A percentile compares a stretch with the other conserved stretches of the same genome.
These are phyloP conservation scores for Henricia sp. DNA, from an alignment of 53 echinoderm and acorn worm genomes.

Conservation along the genomic window DNA sequence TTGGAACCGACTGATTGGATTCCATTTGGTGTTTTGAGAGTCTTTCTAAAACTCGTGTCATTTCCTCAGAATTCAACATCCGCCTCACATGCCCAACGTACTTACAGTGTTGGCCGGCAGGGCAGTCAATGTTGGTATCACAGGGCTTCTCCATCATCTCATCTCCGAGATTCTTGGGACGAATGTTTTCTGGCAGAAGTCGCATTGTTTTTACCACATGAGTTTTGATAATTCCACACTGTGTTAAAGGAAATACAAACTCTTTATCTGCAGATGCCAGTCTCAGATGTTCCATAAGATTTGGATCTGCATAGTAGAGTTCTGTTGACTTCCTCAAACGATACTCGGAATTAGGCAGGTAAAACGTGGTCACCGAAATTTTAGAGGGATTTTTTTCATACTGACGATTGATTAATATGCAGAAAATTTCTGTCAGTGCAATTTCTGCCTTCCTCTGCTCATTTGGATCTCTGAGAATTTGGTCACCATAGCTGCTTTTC, in stretches of 20 bases:
- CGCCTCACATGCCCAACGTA: constrained; percentile 11
- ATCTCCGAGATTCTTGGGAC: constrained; percentile 34
- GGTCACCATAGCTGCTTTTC: constrained; percentile 2
- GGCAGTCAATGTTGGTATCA: constrained; percentile 26
- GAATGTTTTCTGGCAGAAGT: constrained; percentile 19
- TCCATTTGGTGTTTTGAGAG: constrained; percentile 12
- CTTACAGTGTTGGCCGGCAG: constrained; percentile 27
- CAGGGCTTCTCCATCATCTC: constrained; percentile 30
- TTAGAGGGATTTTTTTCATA: background rate
- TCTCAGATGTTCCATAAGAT: background rate
- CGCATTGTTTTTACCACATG: constrained; percentile 17
- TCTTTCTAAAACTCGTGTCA: constrained; percentile 52
- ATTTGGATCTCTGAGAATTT: constrained; percentile 24
- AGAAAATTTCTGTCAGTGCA: constrained; percentile 25
- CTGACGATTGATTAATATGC: background rate
- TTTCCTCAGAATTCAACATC: constrained; percentile 43
- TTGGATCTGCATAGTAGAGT: constrained; percentile 39
- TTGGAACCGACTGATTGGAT: background rate
- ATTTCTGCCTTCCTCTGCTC: constrained; percentile 8
- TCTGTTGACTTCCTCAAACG: background rate
- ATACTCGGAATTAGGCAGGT: constrained; percentile 15
- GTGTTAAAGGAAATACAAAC: constrained; percentile 40
- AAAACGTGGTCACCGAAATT: background rate
- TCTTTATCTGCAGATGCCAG: constrained; percentile 33
- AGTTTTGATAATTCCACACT: constrained; percentile 6